Base-by-base conservation (phyloP, 64 coral and sea anemone species). In the Anthopleura sola region DNA sequence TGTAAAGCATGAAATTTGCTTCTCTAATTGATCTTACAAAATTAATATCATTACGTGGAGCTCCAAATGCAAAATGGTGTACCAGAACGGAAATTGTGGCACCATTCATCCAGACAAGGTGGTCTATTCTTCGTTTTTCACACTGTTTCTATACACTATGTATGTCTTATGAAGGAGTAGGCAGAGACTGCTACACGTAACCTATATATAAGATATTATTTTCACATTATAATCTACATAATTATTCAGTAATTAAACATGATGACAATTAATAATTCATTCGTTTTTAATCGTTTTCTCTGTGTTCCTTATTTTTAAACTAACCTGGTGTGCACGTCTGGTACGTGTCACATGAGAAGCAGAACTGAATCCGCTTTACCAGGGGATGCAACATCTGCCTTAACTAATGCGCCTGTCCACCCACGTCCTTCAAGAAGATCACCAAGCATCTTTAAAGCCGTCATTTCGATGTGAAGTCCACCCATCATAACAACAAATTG, bases 321-420 rank as follows among this genome's bases (percentile, higher is more conserved):
- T 44, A 88, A 90, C 75, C 75, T 90, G 88, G 57, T 90, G 83
- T 49, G 88, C 88, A 13, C 55, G 88, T 90, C 88, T 84, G 26
- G 82, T 90, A 75, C 82, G 74, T 64, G 82, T 90, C 31, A 90
- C 37, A 26, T 90, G 82, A 36, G 47, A 78, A 37, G 49, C 83
- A 90, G 28, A 83, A 90, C 85, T n/a, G 88, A 90, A 76, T 90
- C 88, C 2, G 81, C 49, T 23, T 84, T 81, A 46, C 88, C 81
- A 20, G 86, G 36, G 44, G 86, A 64, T 81, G 86, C 78, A 39
- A 88, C 77, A 39, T 20, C 56, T 0, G 86, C 86, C 17, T 88
- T 37, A 15, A 53, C 83, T 81, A 80, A 75, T 14, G 49, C 88
- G 82, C 80, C 83, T 84, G 49, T 81, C 88, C 26, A 75, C 4